Base-by-base conservation (phyloP, 2,113 vertebrate species). In the Prunella fulvescens region DNA sequence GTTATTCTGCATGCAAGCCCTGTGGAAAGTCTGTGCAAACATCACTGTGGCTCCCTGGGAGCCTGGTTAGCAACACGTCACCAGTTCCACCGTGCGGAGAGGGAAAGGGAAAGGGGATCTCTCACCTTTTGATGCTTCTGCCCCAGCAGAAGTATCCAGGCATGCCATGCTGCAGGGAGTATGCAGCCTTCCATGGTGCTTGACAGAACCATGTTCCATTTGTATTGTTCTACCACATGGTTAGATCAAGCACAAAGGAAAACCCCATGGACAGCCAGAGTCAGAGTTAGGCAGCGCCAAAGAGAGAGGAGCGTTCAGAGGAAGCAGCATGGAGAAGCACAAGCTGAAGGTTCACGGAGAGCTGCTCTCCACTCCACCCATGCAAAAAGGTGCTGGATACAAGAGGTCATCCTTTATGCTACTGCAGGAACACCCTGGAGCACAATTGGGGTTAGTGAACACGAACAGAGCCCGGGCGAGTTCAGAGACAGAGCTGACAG, bases 231-330 rank as follows among this genome's bases (percentile, higher is more conserved):
- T 98, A 99, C 99, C 99, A 99, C 99, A 99, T 99, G 99, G 99
- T 99, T 99, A 99, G 99, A 99, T 99, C 99, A 99, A 99, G 99
- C 99, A 99, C 99, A 99, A 99, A 99, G 99, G 99, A 99, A 99
- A 99, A 99, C 99, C 98, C 98, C 98, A 98, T 98, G 97, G 98
- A 96, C 92, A 98, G 98, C 97, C 97, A 98, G 98, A 98, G 98
- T 98, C 98, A 98, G 98, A 98, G 98, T 98, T 98, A 98, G 98
- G 98, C 98, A 98, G 98, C 93, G 97, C 96, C 97, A 98, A 81
- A 98, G 98, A 98, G 96, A 99, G 98, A 98, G 98, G 98, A 99
- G 98, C 98, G 97, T 98, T 98, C 98, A 99, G 98, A 98, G 98
- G 98, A 98, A 98, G 97, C 97, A 98, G 98, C 97, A 97, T 94